Base-by-base conservation (phyloP, 2,888 invertebrate species). In the Agrotis clavis region DNA sequence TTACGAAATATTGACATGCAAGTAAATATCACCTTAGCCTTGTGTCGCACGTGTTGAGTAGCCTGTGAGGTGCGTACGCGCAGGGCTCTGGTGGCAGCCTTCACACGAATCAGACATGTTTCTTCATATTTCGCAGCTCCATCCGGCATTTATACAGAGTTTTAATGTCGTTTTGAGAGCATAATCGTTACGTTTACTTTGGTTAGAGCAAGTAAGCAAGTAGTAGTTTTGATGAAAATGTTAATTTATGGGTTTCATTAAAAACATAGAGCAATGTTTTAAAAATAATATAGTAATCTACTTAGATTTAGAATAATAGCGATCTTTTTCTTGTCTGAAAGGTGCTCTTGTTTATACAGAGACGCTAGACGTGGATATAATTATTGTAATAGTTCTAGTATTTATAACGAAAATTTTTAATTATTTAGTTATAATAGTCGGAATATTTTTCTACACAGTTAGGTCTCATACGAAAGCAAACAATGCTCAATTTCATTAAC, bases 21-120 rank as follows among this genome's bases (percentile, higher is more conserved):
- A 70, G 82, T 79, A 81, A 81, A 81, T 71, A 81, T 82, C 82
- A 79, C 82, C 82, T 82, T 82, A 81, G 81, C 81, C 81, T 81
- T 81, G 82, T 45, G 35, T 41, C 79, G 75, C 79, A 82, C 81
- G 79, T 79, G 78, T 71, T 51, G 35, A 16, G 66, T 67, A 67
- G n/a, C 16, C 53, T 47, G 70, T 11, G 41, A 41, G 41, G 11
- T 41, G 41, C 71, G 54, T 19, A 50, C n/a, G 71, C 79, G 66
- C 75, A 57, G 53, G 54, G 57, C 63, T 14, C 54, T 48, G 62
- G 48, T 35, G 21, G 50, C 54, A 82, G 82, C 81, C 81, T 81
- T 81, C 81, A 79, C 79, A 71, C 64, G 57, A 71, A 82, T 82
- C 65, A 21, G 45, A 67, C 74, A 67, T 67, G 64, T 81, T 81